Evolutionary conservation across 2,888 invertebrate species (phyloP), one percentile per base, ranked within the genome.

Genomic region (Mimachlamys varia): DNA sequence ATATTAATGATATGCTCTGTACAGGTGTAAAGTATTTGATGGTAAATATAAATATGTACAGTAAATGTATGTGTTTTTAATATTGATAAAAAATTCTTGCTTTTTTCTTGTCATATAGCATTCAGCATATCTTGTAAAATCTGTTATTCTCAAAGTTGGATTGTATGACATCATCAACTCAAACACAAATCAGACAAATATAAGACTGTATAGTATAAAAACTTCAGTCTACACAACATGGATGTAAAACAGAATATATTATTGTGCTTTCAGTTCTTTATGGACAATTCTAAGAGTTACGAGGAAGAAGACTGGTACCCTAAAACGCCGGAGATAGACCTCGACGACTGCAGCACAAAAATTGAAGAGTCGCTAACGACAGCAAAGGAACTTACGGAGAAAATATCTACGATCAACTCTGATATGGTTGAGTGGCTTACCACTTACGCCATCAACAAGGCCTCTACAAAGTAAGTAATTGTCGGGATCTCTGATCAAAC

Each of bases 361-460:
- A 94, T 96, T 3, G 95, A 96, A 76, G 95, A 96, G 55, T 95
- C 96, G 0, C 92, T 96, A 88, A 90, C 93, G 13, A 94, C 94
- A 13, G 95, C 96, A 0, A 94, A 95, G 19, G 93, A 94, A 37
- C 94, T 96, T 62, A 94, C 95, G 12, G 93, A 94, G 27, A 92
- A 94, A 49, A 93, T 96, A 33, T 94, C 94, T 10, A 96, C 96
- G 27, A 92, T 96, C 22, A 96, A 96, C 91, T 94, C 95, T 87
- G 96, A 96, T 88, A 96, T 96, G 93, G 94, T 95, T 7, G 95
- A 95, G 44, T 96, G 95, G 93, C 93, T 96, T 88, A 93, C 95
- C 0, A 94, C 94, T 62, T 95, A 95, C 89, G 95, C 95, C 5
- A 94, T 95, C 91, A 95, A 94, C n/a, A 96, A 96, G 90, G 96